A percentile compares a stretch with the other conserved stretches of the same genome.
Evolutionary conservation across 30 jellyfish, hydroid and myxozoan species (phyloP).

Genomic region (Mastigias papua): DNA sequence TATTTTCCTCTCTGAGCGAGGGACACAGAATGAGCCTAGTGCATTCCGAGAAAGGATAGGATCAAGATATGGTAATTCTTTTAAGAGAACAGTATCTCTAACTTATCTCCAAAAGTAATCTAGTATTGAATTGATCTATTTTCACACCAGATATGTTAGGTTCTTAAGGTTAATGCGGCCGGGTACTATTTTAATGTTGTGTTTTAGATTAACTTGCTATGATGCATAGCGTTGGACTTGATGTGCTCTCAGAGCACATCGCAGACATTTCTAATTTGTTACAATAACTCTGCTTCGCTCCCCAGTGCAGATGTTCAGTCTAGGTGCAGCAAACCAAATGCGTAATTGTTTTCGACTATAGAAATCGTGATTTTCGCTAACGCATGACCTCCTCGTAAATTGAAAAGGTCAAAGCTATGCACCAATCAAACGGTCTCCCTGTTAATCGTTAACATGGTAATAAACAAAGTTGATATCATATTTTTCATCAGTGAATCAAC

Average conservation of each 20-base stretch:
- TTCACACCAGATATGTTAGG: too few species aligned
- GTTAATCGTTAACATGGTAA: slow-evolving; percentile 57
- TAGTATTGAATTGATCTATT: too few species aligned
- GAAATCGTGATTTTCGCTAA: neutral
- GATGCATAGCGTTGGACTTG: too few species aligned
- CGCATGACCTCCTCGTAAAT: slow-evolving; percentile 31
- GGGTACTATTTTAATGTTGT: too few species aligned
- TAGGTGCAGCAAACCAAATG: slow-evolving; percentile 19
- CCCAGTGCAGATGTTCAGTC: slow-evolving; percentile 1
- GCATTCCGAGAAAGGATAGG: too few species aligned
- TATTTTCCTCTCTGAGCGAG: too few species aligned
- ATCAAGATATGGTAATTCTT: too few species aligned
- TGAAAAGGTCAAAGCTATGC: slow-evolving; percentile 67
- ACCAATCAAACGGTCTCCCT: slow-evolving; percentile 41
- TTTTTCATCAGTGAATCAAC: slow-evolving; percentile 8
- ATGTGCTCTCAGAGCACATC: neutral
- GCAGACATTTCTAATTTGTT: neutral
- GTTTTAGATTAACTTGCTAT: too few species aligned
- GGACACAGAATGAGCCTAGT: too few species aligned
- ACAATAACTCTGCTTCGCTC: neutral
- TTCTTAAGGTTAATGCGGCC: too few species aligned
- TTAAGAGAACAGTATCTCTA: too few species aligned
- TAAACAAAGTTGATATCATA: slow-evolving; percentile 77
- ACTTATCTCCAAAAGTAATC: too few species aligned
- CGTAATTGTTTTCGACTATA: neutral